phyloP scores from a whole-genome alignment of 2,888 invertebrate genomes.

The Brachylomia viminalis region DNA sequence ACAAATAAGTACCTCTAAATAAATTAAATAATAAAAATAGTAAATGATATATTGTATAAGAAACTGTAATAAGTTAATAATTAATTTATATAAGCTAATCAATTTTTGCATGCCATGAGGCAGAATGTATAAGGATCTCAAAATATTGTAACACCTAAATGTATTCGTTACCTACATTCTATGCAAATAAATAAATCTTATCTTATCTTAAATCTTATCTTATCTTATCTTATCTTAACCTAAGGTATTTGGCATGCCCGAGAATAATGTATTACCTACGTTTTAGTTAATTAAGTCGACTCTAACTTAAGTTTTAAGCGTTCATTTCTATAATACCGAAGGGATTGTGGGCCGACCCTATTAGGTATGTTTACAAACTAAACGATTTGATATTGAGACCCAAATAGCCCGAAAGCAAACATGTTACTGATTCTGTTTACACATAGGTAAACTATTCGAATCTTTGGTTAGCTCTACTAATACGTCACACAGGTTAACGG shows the following conservation, averaged over 20 bases:
- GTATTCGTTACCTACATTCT: no score
- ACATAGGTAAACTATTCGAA: conserved; percentile 24
- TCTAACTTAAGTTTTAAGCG: conserved; percentile 57
- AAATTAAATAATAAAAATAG: no score
- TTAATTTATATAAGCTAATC: no score
- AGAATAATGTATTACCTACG: conserved; percentile 45
- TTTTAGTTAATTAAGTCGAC: conserved; percentile 57
- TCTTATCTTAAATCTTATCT: no score
- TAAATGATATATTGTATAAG: no score
- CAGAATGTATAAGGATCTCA: no score
- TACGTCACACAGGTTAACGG: background rate
- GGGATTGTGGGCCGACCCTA: conserved; percentile 47
- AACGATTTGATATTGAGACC: conserved; percentile 55
- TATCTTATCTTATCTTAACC: no score
- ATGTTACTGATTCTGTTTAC: conserved; percentile 56
- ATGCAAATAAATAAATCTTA: no score
- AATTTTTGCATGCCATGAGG: no score
- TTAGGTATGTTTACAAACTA: conserved; percentile 49
- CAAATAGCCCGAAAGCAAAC: conserved; percentile 48
- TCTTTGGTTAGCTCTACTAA: conserved; percentile 40
- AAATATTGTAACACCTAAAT: no score
- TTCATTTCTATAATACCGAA: conserved; percentile 51
- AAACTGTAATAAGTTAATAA: no score
- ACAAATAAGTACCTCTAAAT: no score
- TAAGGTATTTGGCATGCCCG: conserved; percentile 35